Evolutionary conservation across 2,888 invertebrate species (phyloP).

Genomic region (Caenorhabditis wallacei): DNA sequence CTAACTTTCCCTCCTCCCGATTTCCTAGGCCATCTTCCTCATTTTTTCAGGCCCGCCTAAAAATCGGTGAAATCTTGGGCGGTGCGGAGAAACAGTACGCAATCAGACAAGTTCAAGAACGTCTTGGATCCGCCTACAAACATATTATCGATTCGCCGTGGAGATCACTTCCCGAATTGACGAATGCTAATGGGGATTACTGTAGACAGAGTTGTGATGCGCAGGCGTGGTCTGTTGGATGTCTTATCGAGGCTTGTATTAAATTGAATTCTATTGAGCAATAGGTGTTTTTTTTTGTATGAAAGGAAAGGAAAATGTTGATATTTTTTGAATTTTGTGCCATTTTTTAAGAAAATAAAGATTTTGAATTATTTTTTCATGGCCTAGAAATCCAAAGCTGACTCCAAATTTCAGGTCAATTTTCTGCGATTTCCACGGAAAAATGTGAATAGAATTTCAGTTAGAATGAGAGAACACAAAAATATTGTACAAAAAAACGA

Average conservation of each 20-base stretch:
- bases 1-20: neutral
- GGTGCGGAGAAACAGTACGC: slow-evolving; percentile 70
- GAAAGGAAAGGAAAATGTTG: too few species aligned
- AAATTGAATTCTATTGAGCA: slow-evolving; percentile 47
- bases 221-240: slow-evolving; percentile 96
- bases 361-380: too few species aligned
- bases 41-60: slow-evolving; percentile 88
- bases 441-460: too few species aligned
- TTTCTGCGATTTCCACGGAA: neutral
- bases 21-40: slow-evolving; percentile 85
- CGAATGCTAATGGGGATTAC: slow-evolving; percentile 90
- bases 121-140: slow-evolving; percentile 65
- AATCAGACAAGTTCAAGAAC: slow-evolving; percentile 69
- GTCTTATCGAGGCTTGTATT: slow-evolving; percentile 89
- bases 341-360: too few species aligned
- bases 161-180: slow-evolving; percentile 96
- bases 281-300: neutral
- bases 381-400: too few species aligned
- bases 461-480: slow-evolving; percentile 9
- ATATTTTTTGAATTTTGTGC: slow-evolving; percentile 1
- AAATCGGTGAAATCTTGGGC: slow-evolving; percentile 69
- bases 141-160: slow-evolving; percentile 87
- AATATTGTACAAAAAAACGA: slow-evolving; percentile 38
- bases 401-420: neutral
- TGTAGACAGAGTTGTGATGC: slow-evolving; percentile 93